Evolutionary conservation across 92 coral and sea anemone species (phyloP), one percentile per base, ranked within the genome.

Genomic region (Metridium senile): DNA sequence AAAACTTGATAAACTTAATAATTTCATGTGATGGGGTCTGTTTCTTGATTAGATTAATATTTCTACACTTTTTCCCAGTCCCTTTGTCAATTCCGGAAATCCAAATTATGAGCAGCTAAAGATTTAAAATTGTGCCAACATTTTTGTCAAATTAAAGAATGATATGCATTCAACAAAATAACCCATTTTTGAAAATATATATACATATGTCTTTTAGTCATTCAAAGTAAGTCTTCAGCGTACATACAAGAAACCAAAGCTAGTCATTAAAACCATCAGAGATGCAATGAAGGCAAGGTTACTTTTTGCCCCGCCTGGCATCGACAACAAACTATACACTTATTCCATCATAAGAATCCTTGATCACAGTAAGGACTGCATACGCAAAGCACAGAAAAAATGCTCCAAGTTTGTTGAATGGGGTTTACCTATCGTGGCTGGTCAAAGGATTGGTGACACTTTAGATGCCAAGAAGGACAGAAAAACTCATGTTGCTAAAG

Each of bases 271-370:
- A 18, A 78, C 31, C 19, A 68, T 78, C 22, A 29, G 34, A 45
- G 83, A 78, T 68, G 83, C 83, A 47, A 68, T 78, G 65, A 78
- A 68, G 28, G 66, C 83, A 52, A 21, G 75, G 21, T 64, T 78
- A 1, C 66, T 25, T 49, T 65, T 54, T 34, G 66, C 83, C 35
- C 83, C 83, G 7, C 75, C 83, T 2, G 83, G 83, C 66, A 65
- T 78, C 1, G 58, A 78, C 68, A 75, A 61, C 11, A 56, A 67
- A 53, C 23, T 30, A 1, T 78, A 78, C 43, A 78, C 83, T 45
- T 66, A 32, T 23, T 75, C 75, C 11, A 78, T 78, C 43, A 52
- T 54, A 13, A 33, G 45, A 33, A 32, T 66, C 49, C 62, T 78
- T 28, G 83, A 78, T 32, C 74, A 78, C 20, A 51, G 66, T 1